These are phyloP conservation scores for Ormyrus nitidulus DNA, from an alignment of 2,888 invertebrate species.

Conservation along the genomic window DNA sequence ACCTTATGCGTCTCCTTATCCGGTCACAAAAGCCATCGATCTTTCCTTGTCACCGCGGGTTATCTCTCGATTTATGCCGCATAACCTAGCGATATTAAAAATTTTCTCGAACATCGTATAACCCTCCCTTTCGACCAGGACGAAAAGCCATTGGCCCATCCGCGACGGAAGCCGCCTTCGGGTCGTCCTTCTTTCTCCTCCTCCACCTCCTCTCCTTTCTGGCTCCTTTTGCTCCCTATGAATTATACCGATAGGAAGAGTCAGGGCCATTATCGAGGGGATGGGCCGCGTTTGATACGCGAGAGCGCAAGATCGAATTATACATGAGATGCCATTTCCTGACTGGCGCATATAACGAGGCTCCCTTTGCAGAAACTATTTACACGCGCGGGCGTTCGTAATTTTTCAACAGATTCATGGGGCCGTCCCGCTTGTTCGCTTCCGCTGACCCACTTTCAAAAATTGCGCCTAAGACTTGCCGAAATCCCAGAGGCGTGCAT, in stretches of 20 bases:
- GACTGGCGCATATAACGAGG: not conserved
- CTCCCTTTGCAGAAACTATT: not conserved
- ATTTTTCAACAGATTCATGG: constrained; percentile 37
- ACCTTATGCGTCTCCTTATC: not conserved
- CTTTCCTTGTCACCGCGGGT: not conserved
- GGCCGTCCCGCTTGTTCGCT: not conserved
- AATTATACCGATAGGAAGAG: constrained; percentile 42
- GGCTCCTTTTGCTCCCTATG: constrained; percentile 16
- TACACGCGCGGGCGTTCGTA: not conserved
- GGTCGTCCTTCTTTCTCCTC: no score
- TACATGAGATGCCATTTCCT: constrained; percentile 51
- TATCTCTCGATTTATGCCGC: constrained; percentile 25
- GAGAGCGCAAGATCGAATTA: constrained; percentile 28
- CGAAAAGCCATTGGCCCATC: no score
- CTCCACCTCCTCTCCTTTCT: not conserved
- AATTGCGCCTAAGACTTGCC: not conserved
- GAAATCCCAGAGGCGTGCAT: constrained; percentile 15
- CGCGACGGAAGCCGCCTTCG: not conserved
- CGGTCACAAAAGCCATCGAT: not conserved
- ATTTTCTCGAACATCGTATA: not conserved
- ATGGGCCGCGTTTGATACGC: constrained; percentile 36
- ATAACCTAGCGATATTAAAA: constrained; percentile 15
- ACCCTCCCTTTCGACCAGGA: no score
- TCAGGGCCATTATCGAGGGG: constrained; percentile 45
- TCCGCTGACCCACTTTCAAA: constrained; percentile 33